Percentiles rank a stretch among this genome's conserved stretches.
phyloP scores from a whole-genome alignment of 2,888 invertebrate genomes.

The Tiliacea aurago region DNA sequence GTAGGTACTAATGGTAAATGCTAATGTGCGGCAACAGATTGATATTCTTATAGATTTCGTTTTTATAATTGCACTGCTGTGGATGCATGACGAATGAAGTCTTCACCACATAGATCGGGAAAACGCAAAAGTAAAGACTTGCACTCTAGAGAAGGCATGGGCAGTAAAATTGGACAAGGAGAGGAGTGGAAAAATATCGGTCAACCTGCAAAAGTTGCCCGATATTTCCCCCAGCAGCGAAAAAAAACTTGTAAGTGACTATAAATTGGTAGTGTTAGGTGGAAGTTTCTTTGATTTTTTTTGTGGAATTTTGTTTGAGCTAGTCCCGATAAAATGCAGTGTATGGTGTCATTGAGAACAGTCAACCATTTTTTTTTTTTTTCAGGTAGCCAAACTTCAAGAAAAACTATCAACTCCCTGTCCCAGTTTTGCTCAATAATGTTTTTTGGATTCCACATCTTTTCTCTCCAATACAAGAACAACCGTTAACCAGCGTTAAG shows the following conservation, averaged over 20 bases:
- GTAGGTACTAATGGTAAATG: too few species aligned
- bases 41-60: background rate
- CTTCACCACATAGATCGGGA: too few species aligned
- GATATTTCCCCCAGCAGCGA: background rate
- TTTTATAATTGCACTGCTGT: background rate
- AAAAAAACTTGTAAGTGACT: background rate
- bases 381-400: background rate
- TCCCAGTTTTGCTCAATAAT: background rate
- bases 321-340: background rate
- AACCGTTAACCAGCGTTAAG: constrained; percentile 4
- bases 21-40: too few species aligned
- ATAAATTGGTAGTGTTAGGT: background rate
- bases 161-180: background rate
- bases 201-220: too few species aligned
- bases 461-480: background rate
- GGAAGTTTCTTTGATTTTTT: background rate
- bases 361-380: background rate
- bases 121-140: background rate
- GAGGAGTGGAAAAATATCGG: background rate
- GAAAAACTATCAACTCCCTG: background rate
- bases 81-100: too few species aligned
- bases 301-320: background rate
- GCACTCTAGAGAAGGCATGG: too few species aligned
- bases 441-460: background rate
- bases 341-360: background rate